Evolutionary conservation across 2,113 vertebrate genomes (phyloP).

Genomic region (Zosterops japonicus): DNA sequence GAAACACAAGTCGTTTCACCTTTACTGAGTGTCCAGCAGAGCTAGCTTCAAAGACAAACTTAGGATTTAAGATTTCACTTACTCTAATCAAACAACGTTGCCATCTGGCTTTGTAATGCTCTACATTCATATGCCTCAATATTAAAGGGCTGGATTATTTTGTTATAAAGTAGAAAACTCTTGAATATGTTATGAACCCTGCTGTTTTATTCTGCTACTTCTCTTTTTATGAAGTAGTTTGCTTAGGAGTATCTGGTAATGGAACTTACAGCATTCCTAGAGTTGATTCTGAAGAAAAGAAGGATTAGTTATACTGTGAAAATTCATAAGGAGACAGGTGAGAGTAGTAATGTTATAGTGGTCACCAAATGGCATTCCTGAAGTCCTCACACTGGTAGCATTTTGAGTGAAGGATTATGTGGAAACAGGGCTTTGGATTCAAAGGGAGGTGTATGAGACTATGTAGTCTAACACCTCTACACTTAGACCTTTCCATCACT

Average conservation of each 20-base stretch:
- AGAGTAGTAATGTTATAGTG: neutral
- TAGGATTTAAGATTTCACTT: neutral
- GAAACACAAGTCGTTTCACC: slow-evolving; percentile 29
- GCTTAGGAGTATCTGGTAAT: neutral
- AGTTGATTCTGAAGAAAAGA: neutral
- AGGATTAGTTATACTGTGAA: neutral
- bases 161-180: neutral
- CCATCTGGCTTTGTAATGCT: neutral
- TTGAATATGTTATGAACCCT: neutral
- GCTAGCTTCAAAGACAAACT: neutral
- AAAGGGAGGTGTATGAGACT: neutral
- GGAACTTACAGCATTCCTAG: neutral
- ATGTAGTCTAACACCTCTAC: neutral
- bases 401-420: neutral
- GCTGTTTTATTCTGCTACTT: neutral
- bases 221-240: neutral
- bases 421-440: neutral
- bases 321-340: neutral
- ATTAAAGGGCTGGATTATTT: neutral
- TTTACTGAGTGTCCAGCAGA: neutral
- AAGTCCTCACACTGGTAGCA: neutral
- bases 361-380: neutral
- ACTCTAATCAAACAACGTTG: neutral
- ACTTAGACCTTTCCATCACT: neutral
- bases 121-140: neutral